Evolutionary conservation across 2,888 invertebrate species (phyloP), one percentile per base, ranked within the genome.

Genomic region (Torymus tubicola): DNA sequence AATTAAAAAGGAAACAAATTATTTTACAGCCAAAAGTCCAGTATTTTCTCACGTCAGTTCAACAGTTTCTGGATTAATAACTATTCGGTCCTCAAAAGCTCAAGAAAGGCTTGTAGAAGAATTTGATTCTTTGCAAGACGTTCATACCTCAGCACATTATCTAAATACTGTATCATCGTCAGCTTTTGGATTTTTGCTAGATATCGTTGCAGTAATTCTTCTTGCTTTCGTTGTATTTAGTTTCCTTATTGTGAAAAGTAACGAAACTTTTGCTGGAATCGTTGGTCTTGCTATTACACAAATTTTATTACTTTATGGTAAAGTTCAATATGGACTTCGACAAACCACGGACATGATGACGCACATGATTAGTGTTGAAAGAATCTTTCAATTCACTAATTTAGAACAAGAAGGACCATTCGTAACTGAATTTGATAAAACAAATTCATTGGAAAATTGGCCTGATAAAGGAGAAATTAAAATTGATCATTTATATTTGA

Each of bases 1-100:
- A 42, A 42, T 8, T 8, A 3, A 31, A 31, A 31, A 3, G 3
- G 4, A 31, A 31, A 42, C 8, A 42, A 42, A 42, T 8, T 8
- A 42, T 42, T 67, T 80, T 83, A 70, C 57, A 88, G 88, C 87
- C 10, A 88, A 96, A 83, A 97, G 97, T 91, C 98, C 98, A 0
- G 96, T 98, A 0, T 98, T 97, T 90, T 96, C 97, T 0, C 97
- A 98, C 89, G 93, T 98, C 84, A 95, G 96, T 16, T 95, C 97
- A 0, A 95, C 97, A 0, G 92, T 98, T 8, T 93, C 95, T 82
- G 98, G 98, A 1, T 93, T 98, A 52, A 94, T 96, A 58, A 97
- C 97, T 0, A 97, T 99, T 82, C 93, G 98, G 80, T 95, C 97
- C 0, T 94, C 95, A 0, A 93, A 93, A 24, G 94, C 95, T 0